Conservation (phyloP, 2,888 invertebrate species). For the Dicyrtomina minuta region DNA sequence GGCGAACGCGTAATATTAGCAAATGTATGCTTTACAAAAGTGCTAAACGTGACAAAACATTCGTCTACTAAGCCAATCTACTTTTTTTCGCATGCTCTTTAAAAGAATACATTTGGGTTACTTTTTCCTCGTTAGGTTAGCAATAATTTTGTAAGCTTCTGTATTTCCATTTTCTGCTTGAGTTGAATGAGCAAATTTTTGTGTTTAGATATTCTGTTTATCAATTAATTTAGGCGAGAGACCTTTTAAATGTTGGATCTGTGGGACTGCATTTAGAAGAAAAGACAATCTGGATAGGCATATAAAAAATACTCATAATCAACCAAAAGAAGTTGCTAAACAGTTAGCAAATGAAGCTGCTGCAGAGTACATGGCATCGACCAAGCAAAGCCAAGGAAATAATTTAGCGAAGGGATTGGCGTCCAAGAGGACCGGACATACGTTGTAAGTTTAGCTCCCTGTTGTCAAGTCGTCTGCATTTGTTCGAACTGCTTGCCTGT, state of each 20-base stretch:
- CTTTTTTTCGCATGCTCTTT: too few species aligned
- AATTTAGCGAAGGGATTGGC: neutral
- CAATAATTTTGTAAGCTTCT: too few species aligned
- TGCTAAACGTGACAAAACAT: too few species aligned
- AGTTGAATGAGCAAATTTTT: neutral
- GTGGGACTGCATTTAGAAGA: constrained; percentile 39
- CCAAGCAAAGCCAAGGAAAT: constrained; percentile 24
- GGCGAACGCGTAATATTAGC: too few species aligned
- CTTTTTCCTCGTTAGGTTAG: too few species aligned
- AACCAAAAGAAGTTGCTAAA: constrained; percentile 52
- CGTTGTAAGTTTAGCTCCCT: neutral
- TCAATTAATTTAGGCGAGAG: constrained; percentile 30
- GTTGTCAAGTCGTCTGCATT: neutral
- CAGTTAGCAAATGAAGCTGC: constrained; percentile 52
- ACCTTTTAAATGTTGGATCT: constrained; percentile 42
- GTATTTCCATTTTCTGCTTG: too few species aligned
- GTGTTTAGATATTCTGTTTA: neutral
- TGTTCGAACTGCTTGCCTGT: neutral
- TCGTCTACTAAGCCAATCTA: too few species aligned
- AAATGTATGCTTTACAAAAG: too few species aligned
- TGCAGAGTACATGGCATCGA: constrained; percentile 45
- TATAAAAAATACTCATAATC: constrained; percentile 53
- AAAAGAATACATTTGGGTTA: too few species aligned
- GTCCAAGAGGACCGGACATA: neutral
- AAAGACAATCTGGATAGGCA: constrained; percentile 47